Evolutionary conservation across 1,140 invertebrate genomes (phyloP).

Genomic region (Hylaeus anthracinus): DNA sequence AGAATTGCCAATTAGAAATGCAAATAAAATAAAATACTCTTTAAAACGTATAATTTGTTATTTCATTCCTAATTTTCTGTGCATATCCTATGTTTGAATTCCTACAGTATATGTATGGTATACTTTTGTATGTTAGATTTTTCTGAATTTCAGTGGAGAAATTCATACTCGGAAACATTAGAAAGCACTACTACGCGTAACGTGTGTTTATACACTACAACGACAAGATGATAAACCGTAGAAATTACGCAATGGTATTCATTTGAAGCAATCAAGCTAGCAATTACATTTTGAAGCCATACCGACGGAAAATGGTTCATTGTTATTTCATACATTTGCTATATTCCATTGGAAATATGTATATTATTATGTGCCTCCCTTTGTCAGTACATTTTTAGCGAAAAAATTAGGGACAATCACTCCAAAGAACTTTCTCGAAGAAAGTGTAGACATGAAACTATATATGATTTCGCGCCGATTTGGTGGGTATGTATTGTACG

Average conservation of each 20-base stretch:
- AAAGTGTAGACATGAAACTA: no score
- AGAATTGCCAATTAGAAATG: background rate
- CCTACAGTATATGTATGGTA: background rate
- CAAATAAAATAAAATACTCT: background rate
- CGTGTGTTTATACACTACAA: background rate
- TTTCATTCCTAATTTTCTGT: background rate
- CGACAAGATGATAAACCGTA: constrained; percentile 6
- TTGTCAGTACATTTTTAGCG: no score
- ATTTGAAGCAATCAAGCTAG: background rate
- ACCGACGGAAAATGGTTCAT: no score
- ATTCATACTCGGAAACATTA: constrained; percentile 17
- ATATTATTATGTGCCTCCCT: no score
- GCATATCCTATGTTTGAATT: background rate
- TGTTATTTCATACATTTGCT: no score
- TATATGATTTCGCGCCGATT: no score
- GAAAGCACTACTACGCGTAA: constrained; percentile 13
- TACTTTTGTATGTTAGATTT: no score
- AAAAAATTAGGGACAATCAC: no score
- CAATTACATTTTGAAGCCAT: background rate
- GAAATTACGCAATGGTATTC: constrained; percentile 13
- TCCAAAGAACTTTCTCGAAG: no score
- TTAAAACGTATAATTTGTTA: background rate
- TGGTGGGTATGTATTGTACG: no score
- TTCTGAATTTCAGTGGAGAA: constrained; percentile 20
- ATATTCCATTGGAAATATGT: no score